Evolutionary conservation across 2,113 vertebrate genomes (phyloP), one percentile per base, ranked within the genome.

Genomic region (Gnathonemus longibarbis): DNA sequence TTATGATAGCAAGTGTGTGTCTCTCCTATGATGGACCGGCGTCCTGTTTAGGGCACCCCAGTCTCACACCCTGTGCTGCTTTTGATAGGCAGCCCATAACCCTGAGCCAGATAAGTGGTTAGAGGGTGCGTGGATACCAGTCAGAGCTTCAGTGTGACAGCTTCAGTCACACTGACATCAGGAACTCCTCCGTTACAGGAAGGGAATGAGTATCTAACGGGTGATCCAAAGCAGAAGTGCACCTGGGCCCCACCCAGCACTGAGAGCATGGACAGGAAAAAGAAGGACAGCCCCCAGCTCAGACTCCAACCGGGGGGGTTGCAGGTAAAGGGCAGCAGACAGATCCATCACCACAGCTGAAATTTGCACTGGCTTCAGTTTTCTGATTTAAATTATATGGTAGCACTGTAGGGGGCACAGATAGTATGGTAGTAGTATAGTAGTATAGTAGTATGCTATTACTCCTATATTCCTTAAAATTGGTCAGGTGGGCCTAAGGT

Each of bases 221-320:
- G 95, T 89, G 92, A 94, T 11, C 62, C 94, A n/a, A 90, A 93
- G 87, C 93, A 95, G 58, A 93, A 94, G 24, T 48, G 92, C 24
- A 92, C 93, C 89, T 58, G 93, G 21, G 88, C 95, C 90, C 90
- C 91, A 31, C 91, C 93, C 52, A 93, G 96, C 31, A 90, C 93
- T 88, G 93, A 91, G 0, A 85, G 93, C 39, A 93, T 96, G 88
- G 91, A 94, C 85, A 93, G 94, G 50, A 92, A 96, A 13, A 93
- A 89, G 84, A 93, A 92, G 88, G 94, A 95, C 88, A 96, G 96
- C 90, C 91, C 93, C 77, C 91, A 95, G 85, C 95, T 95, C 56
- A 62, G 24, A 62, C 56, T 62, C 21, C 21, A n/a, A 88, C 93
- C 92, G 90, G 87, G 70, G 0, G 89, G 93, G 66, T 70, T 95